These are phyloP conservation scores for Zaprionus kolodkinae DNA, from an alignment of 1,140 invertebrate genomes.

Conservation along the genomic window DNA sequence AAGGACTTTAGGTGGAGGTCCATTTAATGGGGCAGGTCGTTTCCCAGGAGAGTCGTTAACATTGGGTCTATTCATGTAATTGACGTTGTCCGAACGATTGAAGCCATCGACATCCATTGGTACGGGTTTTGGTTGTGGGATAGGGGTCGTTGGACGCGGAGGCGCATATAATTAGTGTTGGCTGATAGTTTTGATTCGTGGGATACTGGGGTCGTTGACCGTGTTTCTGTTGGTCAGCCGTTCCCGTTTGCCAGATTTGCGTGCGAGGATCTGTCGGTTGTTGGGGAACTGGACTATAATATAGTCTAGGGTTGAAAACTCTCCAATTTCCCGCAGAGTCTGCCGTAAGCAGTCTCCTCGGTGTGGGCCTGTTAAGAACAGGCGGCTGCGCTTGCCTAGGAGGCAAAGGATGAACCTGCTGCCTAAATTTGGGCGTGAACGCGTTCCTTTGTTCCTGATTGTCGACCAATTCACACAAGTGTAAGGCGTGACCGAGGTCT, in stretches of 20 bases:
- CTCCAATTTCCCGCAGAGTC: no score
- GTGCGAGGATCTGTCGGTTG: no score
- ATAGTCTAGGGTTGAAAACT: no score
- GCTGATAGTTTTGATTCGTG: no score
- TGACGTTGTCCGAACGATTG: neutral
- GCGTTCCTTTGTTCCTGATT: no score
- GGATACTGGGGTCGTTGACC: neutral
- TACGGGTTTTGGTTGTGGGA: conserved; percentile 5
- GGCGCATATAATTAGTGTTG: no score
- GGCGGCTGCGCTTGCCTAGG: neutral
- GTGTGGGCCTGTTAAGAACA: neutral
- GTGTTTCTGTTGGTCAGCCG: no score
- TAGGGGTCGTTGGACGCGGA: neutral
- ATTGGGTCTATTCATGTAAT: conserved; percentile 5
- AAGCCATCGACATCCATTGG: conserved; percentile 10
- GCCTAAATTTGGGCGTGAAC: neutral
- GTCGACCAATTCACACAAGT: conserved; percentile 5
- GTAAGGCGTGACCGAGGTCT: neutral
- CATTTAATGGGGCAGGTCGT: neutral
- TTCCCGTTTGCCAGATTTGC: no score
- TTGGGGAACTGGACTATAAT: no score
- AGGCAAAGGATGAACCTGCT: neutral
- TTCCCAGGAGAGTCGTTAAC: neutral
- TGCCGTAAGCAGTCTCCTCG: no score
- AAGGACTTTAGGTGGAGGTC: conserved; percentile 2